These are phyloP conservation scores for Pseudochaenichthys georgianus DNA, from an alignment of 2,797 vertebrate species.

Conservation along the genomic window DNA sequence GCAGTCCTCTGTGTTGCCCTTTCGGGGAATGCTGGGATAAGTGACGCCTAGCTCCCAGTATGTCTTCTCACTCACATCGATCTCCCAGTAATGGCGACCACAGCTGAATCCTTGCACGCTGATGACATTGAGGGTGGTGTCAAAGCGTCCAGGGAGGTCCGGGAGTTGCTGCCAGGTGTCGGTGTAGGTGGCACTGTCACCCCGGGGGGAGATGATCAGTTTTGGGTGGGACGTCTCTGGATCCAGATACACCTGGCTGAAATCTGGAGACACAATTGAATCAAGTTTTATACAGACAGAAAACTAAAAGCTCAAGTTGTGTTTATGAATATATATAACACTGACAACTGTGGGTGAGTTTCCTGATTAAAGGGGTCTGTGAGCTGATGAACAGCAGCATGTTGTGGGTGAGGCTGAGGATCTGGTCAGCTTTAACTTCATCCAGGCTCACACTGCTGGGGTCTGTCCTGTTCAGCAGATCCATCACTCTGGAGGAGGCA, in stretches of 20 bases:
- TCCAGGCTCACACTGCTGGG: conserved; percentile 81
- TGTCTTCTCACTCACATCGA: conserved; percentile 84
- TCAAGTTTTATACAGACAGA: background rate
- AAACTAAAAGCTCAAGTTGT: background rate
- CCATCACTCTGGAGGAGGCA: conserved; percentile 73
- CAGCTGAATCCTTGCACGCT: conserved; percentile 77
- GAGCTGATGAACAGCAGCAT: conserved; percentile 82
- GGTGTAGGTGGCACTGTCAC: conserved; percentile 80
- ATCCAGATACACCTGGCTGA: conserved; percentile 80
- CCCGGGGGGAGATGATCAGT: conserved; percentile 80
- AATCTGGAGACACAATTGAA: conserved; percentile 72
- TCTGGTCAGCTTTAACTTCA: conserved; percentile 84
- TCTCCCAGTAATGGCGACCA: conserved; percentile 87
- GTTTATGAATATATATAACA: conserved; percentile 6
- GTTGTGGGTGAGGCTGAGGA: conserved; percentile 81
- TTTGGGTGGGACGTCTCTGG: conserved; percentile 86
- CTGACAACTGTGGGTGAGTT: conserved; percentile 84
- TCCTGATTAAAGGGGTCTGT: conserved; percentile 84
- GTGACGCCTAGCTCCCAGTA: conserved; percentile 89
- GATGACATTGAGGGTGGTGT: conserved; percentile 86
- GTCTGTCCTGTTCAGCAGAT: conserved; percentile 78
- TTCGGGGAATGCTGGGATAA: conserved; percentile 83
- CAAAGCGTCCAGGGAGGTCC: conserved; percentile 81
- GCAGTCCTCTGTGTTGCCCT: conserved; percentile 83
- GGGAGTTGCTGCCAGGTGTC: conserved; percentile 83